Conservation (phyloP, 1,140 invertebrate genomes). For the Drosophila watanabei region DNA sequence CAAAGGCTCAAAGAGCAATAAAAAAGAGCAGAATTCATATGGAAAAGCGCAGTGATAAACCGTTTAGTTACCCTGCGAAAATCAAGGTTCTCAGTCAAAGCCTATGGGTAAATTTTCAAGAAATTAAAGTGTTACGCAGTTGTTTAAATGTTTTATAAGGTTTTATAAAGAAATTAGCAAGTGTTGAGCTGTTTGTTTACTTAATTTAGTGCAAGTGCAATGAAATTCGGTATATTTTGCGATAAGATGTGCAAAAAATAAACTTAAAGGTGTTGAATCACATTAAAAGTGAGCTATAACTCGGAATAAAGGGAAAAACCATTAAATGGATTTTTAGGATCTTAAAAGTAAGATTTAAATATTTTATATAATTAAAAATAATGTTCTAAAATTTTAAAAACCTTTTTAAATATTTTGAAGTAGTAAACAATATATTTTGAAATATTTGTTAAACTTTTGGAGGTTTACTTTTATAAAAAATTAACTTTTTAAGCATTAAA, state of each 20-base stretch:
- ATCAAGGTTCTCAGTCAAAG: neutral
- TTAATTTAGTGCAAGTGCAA: neutral
- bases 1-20: slow-evolving; percentile 7
- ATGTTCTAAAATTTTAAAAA: too few relatives aligned
- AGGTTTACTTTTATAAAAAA: too few relatives aligned
- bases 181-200: neutral
- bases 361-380: neutral
- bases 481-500: too few relatives aligned
- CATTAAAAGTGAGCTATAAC: slow-evolving; percentile 16
- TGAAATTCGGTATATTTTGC: neutral
- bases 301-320: neutral
- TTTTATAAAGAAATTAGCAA: slow-evolving; percentile 5
- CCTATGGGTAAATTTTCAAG: slow-evolving; percentile 15
- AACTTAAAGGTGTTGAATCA: slow-evolving; percentile 10
- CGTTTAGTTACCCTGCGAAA: slow-evolving; percentile 25
- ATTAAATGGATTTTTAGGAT: neutral
- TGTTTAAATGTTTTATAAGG: neutral
- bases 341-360: neutral
- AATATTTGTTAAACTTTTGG: too few relatives aligned
- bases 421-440: too few relatives aligned
- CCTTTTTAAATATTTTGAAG: too few relatives aligned
- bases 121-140: too few relatives aligned
- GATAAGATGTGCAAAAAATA: slow-evolving; percentile 51
- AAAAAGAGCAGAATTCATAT: slow-evolving; percentile 10
- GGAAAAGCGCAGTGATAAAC: slow-evolving; percentile 35